Evolutionary conservation across 2,113 vertebrate species (phyloP).

Genomic region (Triplophysa rosa): DNA sequence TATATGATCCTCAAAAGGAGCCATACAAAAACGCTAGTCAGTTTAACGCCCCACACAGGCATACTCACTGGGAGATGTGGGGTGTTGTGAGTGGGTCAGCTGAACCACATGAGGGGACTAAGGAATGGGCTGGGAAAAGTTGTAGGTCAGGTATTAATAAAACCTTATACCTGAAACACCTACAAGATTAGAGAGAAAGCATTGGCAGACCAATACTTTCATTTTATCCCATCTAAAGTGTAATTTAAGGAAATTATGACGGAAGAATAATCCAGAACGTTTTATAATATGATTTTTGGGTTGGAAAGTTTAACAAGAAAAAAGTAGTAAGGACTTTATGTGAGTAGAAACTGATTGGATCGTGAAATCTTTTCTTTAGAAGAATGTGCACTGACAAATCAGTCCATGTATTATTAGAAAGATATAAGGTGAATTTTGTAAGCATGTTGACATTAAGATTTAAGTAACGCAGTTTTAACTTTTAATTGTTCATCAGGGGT

Average conservation of each 20-base stretch:
- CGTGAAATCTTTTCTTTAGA: no score
- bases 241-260: not conserved
- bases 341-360: no score
- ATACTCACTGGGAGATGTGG: constrained; percentile 51
- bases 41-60: constrained; percentile 56
- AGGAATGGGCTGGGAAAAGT: constrained; percentile 8
- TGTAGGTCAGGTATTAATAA: constrained; percentile 14
- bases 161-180: constrained; percentile 20
- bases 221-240: constrained; percentile 44
- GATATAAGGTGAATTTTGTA: not conserved
- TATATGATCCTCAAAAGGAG: constrained; percentile 75
- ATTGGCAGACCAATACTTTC: constrained; percentile 41
- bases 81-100: constrained; percentile 41
- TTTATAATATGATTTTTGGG: no score
- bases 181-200: constrained; percentile 17
- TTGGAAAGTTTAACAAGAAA: no score
- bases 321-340: no score
- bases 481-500: not conserved
- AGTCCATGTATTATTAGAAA: no score
- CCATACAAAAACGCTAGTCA: constrained; percentile 43
- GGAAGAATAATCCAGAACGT: no score
- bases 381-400: no score
- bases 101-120: constrained; percentile 17
- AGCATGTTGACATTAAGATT: not conserved
- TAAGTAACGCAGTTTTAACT: not conserved